Base-by-base conservation (phyloP, 2,113 vertebrate species). In the Carassius auratus region DNA sequence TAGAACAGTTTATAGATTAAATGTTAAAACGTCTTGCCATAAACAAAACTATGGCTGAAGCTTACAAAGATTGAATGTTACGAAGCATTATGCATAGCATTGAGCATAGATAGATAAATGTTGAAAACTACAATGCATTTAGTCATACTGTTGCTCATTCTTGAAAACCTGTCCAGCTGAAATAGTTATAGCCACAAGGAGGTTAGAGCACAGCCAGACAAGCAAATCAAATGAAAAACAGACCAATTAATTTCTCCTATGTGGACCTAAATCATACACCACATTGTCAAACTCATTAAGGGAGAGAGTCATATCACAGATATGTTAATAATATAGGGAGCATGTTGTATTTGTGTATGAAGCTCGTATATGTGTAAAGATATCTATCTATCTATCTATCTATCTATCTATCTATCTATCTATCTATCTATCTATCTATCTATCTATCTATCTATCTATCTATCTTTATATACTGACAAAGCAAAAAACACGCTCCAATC, bases 131-230 rank as follows among this genome's bases (percentile, higher is more conserved):
- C 42, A 73, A 73, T 12, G 10, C 30, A 78, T 13, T 76, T 33
- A 50, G 30, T 38, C 4, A 69, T 45, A 84, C 55, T 62, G 26
- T 30, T 85, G 4, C 71, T 77, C 26, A 33, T 71, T 75, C 23
- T 23, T 59, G 52, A 85, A 55, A 48, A 33, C 48, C 83, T n/a
- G 62, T 38, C 62, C 45, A 76, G 26, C 76, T 48, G 42, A 69
- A 42, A 75, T 62, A 84, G 86, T 87, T 84, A 86, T 62, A 85
- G 50, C 59, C 82, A 79, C 14, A 64, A 50, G 81, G 75, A 81
- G 74, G 75, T 61, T 15, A 62, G 17, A 82, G 23, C 66, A 23
- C n/a, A n/a, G 52, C 36, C 61, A 84, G 76, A 76, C 59, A 68
- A 73, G 48, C 50, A 83, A 80, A 85, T 64, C 26, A 61, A 73